phyloP scores from a whole-genome alignment of 2,113 vertebrate species.

The Alethe diademata region DNA sequence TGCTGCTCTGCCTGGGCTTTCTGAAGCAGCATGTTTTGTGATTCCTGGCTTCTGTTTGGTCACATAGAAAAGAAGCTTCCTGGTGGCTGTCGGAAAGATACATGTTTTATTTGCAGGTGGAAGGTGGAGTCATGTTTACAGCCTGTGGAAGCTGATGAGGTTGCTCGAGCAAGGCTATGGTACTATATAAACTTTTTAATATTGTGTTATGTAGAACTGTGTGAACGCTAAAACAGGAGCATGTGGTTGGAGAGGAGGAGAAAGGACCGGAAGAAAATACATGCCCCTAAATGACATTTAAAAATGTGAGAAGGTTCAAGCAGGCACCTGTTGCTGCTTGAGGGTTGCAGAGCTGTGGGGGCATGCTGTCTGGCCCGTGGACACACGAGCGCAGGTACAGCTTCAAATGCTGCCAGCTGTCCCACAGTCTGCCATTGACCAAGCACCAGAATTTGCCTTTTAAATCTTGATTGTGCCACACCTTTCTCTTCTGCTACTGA shows the following conservation, averaged over 20 bases:
- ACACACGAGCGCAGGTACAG: background rate
- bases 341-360: background rate
- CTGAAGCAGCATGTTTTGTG: background rate
- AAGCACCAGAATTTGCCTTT: background rate
- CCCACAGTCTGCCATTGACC: background rate
- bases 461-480: background rate
- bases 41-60: background rate
- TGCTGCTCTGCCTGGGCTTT: background rate
- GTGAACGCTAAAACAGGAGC: background rate
- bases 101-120: background rate
- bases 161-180: background rate
- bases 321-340: background rate
- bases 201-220: rapidly evolving
- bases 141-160: background rate
- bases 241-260: background rate
- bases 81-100: background rate
- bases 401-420: background rate
- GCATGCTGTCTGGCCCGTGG: background rate
- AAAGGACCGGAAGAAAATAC: background rate
- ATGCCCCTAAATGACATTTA: background rate
- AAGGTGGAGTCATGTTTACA: background rate
- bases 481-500: background rate
- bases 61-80: background rate
- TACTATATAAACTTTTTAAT: background rate
- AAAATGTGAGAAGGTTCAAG: background rate